Conservation (phyloP, 2,888 invertebrate genomes). For the Parnassius apollo region DNA sequence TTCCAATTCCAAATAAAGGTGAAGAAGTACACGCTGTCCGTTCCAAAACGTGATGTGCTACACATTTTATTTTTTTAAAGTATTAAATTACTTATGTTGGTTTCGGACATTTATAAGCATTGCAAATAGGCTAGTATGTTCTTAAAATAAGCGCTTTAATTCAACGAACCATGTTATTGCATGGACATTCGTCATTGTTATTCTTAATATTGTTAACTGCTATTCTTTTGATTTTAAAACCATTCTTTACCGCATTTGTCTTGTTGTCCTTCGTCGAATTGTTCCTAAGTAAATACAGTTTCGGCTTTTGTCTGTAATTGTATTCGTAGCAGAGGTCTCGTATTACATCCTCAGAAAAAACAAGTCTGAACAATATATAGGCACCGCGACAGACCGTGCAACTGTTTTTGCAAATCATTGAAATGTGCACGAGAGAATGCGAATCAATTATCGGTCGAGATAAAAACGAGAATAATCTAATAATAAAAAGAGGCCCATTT, state of each 20-base stretch:
- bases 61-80: too few species aligned
- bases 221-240: neutral
- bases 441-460: slow-evolving; percentile 35
- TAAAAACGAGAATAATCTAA: slow-evolving; percentile 22
- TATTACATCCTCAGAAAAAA: slow-evolving; percentile 22
- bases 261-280: slow-evolving; percentile 3
- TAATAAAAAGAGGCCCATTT: slow-evolving; percentile 17
- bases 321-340: slow-evolving; percentile 6
- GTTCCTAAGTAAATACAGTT: slow-evolving; percentile 8
- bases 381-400: slow-evolving; percentile 10
- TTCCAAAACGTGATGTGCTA: too few species aligned
- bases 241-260: neutral
- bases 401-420: slow-evolving; percentile 38
- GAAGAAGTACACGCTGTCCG: too few species aligned
- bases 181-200: neutral
- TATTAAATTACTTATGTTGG: too few species aligned
- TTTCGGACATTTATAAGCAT: too few species aligned
- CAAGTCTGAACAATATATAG: slow-evolving; percentile 13
- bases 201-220: neutral
- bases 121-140: too few species aligned
- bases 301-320: slow-evolving; percentile 1
- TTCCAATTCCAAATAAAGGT: too few species aligned
- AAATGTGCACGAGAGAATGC: slow-evolving; percentile 33
- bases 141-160: too few species aligned
- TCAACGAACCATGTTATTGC: too few species aligned